Evolutionary conservation across 2,113 vertebrate genomes (phyloP).

Genomic region (Laterallus jamaicensis): DNA sequence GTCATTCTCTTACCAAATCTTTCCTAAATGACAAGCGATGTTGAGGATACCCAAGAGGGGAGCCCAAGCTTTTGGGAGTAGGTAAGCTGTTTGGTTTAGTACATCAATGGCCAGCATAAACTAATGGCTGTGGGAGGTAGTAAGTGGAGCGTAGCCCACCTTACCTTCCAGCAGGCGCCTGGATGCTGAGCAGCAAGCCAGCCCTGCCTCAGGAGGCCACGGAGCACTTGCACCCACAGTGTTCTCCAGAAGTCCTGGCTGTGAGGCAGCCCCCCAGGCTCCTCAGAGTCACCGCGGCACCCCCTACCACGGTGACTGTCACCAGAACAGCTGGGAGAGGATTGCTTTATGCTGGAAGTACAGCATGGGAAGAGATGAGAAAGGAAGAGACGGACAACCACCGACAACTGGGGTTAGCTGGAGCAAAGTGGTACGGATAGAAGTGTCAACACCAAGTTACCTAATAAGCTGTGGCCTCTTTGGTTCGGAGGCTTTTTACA

Average conservation of each 20-base stretch:
- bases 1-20: neutral
- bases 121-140: neutral
- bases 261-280: no score
- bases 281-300: no score
- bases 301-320: no score
- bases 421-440: neutral
- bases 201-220: neutral
- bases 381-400: neutral
- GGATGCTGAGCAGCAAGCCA: neutral
- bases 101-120: neutral
- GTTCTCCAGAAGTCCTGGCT: neutral
- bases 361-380: neutral
- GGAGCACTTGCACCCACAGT: neutral
- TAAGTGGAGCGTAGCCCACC: neutral
- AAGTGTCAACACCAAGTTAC: constrained; percentile 20
- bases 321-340: neutral
- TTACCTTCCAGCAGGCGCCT: neutral
- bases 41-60: constrained; percentile 30
- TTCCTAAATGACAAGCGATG: constrained; percentile 33
- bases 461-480: constrained; percentile 42
- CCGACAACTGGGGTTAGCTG: fast-evolving
- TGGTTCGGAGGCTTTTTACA: constrained; percentile 52
- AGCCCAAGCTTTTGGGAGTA: neutral
- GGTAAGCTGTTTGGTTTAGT: neutral
- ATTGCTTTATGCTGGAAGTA: constrained; percentile 11